A percentile compares a stretch with the other conserved stretches of the same genome.
phyloP scores from a whole-genome alignment of 2,113 vertebrate genomes.

The Pagrus major region DNA sequence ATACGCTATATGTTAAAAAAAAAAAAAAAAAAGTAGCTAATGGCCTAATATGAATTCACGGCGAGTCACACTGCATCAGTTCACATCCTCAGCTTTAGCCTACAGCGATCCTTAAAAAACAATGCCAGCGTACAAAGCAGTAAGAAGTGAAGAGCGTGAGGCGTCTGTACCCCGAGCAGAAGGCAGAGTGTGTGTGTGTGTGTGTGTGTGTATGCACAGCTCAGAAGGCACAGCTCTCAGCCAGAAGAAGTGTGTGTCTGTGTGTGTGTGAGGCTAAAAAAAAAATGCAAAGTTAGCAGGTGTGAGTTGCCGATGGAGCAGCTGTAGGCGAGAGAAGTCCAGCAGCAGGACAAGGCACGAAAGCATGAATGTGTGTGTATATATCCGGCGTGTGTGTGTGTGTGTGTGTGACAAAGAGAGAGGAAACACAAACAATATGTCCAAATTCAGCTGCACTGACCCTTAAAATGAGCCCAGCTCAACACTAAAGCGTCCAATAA shows the following conservation, averaged over 20 bases:
- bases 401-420: neutral
- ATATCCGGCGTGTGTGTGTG: constrained; percentile 22
- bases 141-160: constrained; percentile 28
- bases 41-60: constrained; percentile 18
- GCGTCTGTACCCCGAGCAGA: constrained; percentile 34
- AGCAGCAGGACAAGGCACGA: constrained; percentile 81
- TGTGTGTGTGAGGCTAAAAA: constrained; percentile 34
- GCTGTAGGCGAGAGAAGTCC: constrained; percentile 65
- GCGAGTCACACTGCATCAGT: constrained; percentile 15
- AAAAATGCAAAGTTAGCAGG: constrained; percentile 54
- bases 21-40: constrained; percentile 27
- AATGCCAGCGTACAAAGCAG: constrained; percentile 34
- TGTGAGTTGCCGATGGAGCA: constrained; percentile 61
- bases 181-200: constrained; percentile 54
- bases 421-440: constrained; percentile 22
- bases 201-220: constrained; percentile 44
- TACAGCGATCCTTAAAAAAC: constrained; percentile 26
- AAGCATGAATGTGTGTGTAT: constrained; percentile 65
- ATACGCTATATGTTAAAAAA: neutral
- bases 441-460: neutral
- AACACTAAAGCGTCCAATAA: constrained; percentile 15
- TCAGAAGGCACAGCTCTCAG: constrained; percentile 77
- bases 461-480: constrained; percentile 29
- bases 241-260: constrained; percentile 25
- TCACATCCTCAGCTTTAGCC: constrained; percentile 23